Conservation (phyloP, 2,797 vertebrate species). For the Phalanger gymnotis region DNA sequence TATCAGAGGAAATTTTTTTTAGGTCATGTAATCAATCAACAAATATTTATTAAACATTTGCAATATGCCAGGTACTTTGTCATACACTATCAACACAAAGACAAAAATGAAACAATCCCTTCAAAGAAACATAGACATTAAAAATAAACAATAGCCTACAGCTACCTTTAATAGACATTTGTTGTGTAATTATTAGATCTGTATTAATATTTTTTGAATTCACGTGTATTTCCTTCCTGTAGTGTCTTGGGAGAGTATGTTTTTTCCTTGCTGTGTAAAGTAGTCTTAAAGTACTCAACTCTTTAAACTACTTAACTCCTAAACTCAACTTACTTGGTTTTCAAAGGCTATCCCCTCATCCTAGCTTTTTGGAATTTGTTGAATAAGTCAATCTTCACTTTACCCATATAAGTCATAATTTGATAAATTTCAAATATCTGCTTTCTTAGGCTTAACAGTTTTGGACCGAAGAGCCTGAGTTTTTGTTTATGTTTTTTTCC, state of each 20-base stretch:
- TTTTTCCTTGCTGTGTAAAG: neutral
- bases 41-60: neutral
- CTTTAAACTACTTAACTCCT: neutral
- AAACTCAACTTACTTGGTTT: slow-evolving; percentile 17
- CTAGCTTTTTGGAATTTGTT: neutral
- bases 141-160: neutral
- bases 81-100: neutral
- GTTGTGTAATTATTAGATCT: neutral
- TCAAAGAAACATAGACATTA: neutral
- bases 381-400: neutral
- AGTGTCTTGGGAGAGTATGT: neutral
- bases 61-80: neutral
- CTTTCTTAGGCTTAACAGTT: neutral
- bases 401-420: neutral
- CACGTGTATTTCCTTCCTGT: neutral
- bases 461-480: neutral
- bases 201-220: neutral
- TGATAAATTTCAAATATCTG: neutral
- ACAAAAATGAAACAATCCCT: neutral
- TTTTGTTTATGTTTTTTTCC: neutral
- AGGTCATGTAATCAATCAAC: neutral
- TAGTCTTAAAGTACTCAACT: neutral
- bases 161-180: neutral
- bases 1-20: neutral
- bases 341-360: neutral